These are phyloP conservation scores for Drosophila pachea DNA, from an alignment of 1,140 invertebrate genomes.

Conservation along the genomic window DNA sequence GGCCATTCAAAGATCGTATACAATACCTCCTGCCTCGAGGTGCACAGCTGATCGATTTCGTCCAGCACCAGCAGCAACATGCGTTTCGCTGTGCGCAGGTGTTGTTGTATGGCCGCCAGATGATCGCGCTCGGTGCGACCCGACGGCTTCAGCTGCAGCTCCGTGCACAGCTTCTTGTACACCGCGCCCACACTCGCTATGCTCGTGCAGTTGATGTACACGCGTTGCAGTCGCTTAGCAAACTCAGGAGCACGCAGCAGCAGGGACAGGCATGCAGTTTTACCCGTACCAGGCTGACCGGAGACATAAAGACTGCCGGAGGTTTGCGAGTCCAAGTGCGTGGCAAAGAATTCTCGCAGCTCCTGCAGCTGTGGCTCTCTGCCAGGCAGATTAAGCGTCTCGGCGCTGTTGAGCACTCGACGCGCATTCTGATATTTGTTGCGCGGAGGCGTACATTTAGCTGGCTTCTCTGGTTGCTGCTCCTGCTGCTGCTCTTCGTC, in stretches of 20 bases:
- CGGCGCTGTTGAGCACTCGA: constrained; percentile 85
- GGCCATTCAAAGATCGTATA: constrained; percentile 98
- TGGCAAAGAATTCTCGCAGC: constrained; percentile 85
- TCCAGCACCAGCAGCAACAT: constrained; percentile 93
- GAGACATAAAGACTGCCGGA: constrained; percentile 95
- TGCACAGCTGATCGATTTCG: constrained; percentile 94
- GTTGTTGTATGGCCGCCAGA: constrained; percentile 83
- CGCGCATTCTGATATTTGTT: constrained; percentile 81
- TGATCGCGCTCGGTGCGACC: constrained; percentile 82
- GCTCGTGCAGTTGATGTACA: constrained; percentile 91
- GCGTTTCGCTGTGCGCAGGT: constrained; percentile 84
- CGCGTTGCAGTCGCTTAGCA: constrained; percentile 82
- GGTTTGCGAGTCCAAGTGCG: constrained; percentile 83
- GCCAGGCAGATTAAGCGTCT: constrained; percentile 85
- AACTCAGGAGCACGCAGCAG: constrained; percentile 84
- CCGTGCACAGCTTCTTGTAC: constrained; percentile 85
- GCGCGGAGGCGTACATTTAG: constrained; percentile 38
- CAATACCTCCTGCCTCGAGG: constrained; percentile 90
- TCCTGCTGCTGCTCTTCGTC: constrained; percentile 1
- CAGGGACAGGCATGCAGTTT: constrained; percentile 91
- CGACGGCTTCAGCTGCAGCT: constrained; percentile 81
- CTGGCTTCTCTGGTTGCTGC: neutral
- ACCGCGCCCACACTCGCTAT: constrained; percentile 87
- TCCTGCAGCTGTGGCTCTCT: constrained; percentile 87
- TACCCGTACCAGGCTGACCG: constrained; percentile 96